Evolutionary conservation across 2,888 invertebrate genomes (phyloP), one percentile per base, ranked within the genome.

Genomic region (Vanessa cardui): DNA sequence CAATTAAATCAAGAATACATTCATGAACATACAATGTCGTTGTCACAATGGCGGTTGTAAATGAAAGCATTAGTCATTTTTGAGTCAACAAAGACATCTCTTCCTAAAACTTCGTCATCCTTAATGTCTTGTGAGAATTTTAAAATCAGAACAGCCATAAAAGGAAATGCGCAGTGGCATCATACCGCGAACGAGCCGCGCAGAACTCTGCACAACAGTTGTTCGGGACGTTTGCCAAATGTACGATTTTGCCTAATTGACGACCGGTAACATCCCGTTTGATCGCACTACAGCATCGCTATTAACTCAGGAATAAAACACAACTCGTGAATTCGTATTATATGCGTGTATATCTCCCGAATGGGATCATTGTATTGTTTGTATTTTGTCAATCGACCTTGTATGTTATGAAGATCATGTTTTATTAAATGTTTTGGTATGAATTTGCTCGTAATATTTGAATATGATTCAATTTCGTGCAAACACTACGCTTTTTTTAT

Each of bases 201-300:
- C 81, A 80, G 68, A 73, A 71, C 72, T 26, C 46, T 78, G 83
- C 80, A 77, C 82, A 86, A 86, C 87, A 87, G 88, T 83, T 87
- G 88, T 76, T 75, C 84, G 90, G 91, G 91, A 87, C 82, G 80
- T 73, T 70, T 90, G 91, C 91, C 91, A 91, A 91, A 87, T 85
- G 86, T 85, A 81, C 80, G 86, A 84, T 86, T 88, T 85, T 83
- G 80, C 84, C 85, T 89, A 90, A 91, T 91, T 89, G 90, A 89
- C 86, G 89, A 84, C 82, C 85, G 77, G 80, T 82, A 82, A 83
- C 87, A 84, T 81, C 82, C 80, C 85, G 85, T 74, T 89, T 90
- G 88, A 89, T 90, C 87, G 77, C 78, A 79, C 81, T 84, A 81
- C 86, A 86, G 86, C 74, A 70, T 72, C 74, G 77, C 77, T 72